These are phyloP conservation scores for Heteropelma amictum DNA, from an alignment of 2,888 invertebrate genomes.

Conservation along the genomic window DNA sequence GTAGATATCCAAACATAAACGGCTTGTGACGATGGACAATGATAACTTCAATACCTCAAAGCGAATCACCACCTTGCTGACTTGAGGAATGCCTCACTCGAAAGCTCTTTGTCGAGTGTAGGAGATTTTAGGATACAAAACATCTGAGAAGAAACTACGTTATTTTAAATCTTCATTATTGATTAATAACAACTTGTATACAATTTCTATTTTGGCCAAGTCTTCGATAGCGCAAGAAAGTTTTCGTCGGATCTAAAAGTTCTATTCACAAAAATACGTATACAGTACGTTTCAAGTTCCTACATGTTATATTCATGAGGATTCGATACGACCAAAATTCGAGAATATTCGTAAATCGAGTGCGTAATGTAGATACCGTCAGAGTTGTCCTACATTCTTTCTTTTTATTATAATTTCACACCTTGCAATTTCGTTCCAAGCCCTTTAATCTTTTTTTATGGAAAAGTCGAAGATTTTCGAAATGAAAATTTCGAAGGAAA, in stretches of 20 bases:
- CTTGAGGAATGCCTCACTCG: neutral
- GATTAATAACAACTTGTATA: too few relatives aligned
- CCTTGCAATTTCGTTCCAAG: neutral
- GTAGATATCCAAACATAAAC: conserved; percentile 20
- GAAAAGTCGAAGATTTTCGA: neutral
- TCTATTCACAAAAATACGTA: conserved; percentile 5
- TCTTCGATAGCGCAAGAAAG: too few relatives aligned
- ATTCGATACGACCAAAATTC: conserved; percentile 22
- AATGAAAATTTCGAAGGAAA: neutral
- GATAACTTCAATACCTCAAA: conserved; percentile 31
- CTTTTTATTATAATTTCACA: neutral
- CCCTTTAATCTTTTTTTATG: neutral
- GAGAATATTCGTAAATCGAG: conserved; percentile 32
- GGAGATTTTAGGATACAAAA: neutral
- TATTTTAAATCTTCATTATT: too few relatives aligned
- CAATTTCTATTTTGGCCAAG: too few relatives aligned
- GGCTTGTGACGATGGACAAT: conserved; percentile 33
- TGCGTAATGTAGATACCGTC: neutral
- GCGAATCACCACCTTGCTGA: neutral
- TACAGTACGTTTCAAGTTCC: too few relatives aligned
- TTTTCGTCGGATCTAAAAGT: too few relatives aligned
- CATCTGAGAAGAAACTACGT: too few relatives aligned
- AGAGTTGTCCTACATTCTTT: neutral
- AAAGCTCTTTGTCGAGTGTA: neutral
- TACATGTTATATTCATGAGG: too few relatives aligned